Conservation (phyloP, 2,888 invertebrate species). For the Omphaloscelis lunosa region DNA sequence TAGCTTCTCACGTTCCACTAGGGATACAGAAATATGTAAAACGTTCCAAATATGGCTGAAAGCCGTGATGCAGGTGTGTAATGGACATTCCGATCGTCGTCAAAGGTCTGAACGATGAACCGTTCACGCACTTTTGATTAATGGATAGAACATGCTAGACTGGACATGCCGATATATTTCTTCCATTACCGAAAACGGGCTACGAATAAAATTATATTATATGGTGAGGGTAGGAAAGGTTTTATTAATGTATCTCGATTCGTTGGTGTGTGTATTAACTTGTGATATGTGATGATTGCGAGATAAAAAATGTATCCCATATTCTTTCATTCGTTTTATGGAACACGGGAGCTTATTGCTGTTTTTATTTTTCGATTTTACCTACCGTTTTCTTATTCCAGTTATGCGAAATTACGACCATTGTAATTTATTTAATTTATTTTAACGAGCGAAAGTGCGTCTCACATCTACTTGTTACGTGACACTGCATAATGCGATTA, state of each 20-base stretch:
- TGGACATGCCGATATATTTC: constrained; percentile 1
- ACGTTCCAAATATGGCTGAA: constrained; percentile 10
- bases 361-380: no score
- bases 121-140: constrained; percentile 46
- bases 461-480: neutral
- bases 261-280: neutral
- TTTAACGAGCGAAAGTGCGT: neutral
- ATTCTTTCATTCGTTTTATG: no score
- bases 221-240: neutral
- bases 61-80: constrained; percentile 4
- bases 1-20: constrained; percentile 23
- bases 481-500: no score
- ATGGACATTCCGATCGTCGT: constrained; percentile 49
- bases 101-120: constrained; percentile 19
- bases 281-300: neutral
- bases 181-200: neutral
- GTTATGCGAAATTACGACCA: no score
- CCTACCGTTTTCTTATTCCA: neutral
- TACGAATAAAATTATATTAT: neutral
- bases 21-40: constrained; percentile 17
- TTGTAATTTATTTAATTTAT: neutral
- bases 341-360: no score
- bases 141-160: constrained; percentile 26
- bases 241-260: neutral
- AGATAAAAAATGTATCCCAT: no score